Conservation (phyloP, 2,797 vertebrate species). For the Sebastiscus tertius region DNA sequence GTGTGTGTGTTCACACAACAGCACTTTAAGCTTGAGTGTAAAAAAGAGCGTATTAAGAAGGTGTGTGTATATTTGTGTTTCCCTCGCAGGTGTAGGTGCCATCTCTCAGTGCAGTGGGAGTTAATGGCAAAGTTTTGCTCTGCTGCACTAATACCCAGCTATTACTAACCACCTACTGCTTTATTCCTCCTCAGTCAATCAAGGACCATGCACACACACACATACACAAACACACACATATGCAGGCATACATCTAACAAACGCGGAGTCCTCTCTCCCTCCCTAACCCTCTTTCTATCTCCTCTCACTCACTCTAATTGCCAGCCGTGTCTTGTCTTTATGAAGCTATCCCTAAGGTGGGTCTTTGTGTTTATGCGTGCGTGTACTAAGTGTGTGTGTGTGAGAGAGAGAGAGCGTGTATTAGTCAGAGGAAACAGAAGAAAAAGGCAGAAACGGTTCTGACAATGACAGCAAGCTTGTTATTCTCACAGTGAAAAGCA, state of each 20-base stretch:
- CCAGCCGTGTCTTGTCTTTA: constrained; percentile 57
- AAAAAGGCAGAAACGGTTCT: constrained; percentile 28
- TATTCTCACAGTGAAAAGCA: constrained; percentile 45
- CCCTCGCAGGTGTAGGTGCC: constrained; percentile 10
- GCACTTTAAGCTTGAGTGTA: constrained; percentile 4
- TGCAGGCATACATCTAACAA: constrained; percentile 17
- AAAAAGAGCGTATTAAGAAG: constrained; percentile 11
- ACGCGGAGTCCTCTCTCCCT: not conserved
- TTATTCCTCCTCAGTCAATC: constrained; percentile 64
- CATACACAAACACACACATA: not conserved
- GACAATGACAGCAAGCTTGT: constrained; percentile 48
- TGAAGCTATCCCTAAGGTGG: constrained; percentile 51
- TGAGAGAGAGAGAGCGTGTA: not conserved
- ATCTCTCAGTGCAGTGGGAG: constrained; percentile 45
- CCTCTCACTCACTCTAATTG: constrained; percentile 58
- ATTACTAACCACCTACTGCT: constrained; percentile 60
- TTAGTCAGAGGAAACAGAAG: constrained; percentile 17
- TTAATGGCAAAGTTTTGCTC: constrained; percentile 72
- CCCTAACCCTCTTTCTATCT: constrained; percentile 1
- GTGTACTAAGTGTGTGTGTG: not conserved
- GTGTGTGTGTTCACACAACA: not conserved
- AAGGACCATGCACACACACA: constrained; percentile 20
- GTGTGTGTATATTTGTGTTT: constrained; percentile 5
- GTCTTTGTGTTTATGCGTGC: not conserved
- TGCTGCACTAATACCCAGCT: constrained; percentile 59